A percentile compares a stretch with the other conserved stretches of the same genome.
Conservation (phyloP, 1,140 invertebrate species). For the Berghia stephanieae region DNA sequence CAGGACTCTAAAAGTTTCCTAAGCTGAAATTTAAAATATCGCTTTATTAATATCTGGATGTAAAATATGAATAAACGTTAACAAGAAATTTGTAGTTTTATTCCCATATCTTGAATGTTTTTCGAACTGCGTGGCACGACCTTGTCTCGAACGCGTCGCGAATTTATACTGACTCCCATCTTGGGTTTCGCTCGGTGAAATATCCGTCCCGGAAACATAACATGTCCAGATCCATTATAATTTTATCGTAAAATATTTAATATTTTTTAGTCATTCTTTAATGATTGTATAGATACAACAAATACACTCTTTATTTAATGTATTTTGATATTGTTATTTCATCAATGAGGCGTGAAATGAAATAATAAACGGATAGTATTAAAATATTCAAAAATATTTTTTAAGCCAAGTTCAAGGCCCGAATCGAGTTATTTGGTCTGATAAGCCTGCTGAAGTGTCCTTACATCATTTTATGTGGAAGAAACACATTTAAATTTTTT, state of each 20-base stretch:
- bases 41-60: neutral
- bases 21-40: neutral
- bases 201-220: no score
- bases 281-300: constrained; percentile 37
- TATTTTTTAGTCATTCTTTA: constrained; percentile 29
- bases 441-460: no score
- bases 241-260: no score
- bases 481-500: no score
- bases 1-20: neutral
- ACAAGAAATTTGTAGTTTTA: neutral
- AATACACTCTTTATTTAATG: neutral
- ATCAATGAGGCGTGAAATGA: neutral
- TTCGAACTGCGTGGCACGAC: constrained; percentile 36
- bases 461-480: no score
- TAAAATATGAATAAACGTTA: neutral
- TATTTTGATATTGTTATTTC: neutral
- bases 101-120: constrained; percentile 22
- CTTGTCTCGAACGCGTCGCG: constrained; percentile 46
- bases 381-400: no score
- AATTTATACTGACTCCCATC: constrained; percentile 66
- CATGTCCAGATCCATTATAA: no score
- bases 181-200: constrained; percentile 53
- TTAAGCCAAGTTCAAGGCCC: no score
- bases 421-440: no score
- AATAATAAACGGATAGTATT: no score